phyloP scores from a whole-genome alignment of 2,797 vertebrate species.

The Catostomus latipinnis region DNA sequence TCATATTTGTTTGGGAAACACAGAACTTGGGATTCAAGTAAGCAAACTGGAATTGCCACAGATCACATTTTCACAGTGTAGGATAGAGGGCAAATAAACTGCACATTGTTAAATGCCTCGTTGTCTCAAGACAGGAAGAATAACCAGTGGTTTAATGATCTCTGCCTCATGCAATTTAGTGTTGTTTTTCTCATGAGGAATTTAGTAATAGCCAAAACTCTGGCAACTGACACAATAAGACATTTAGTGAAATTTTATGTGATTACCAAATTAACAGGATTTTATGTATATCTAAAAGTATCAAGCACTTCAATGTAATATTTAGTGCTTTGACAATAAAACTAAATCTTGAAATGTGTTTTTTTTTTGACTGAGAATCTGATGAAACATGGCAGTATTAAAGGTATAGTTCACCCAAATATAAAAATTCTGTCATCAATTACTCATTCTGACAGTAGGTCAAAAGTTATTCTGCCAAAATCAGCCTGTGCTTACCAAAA shows the following conservation, averaged over 20 bases:
- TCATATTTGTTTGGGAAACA: not conserved
- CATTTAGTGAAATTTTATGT: not conserved
- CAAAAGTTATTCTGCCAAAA: too few species aligned
- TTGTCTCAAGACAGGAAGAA: not conserved
- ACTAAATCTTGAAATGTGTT: not conserved
- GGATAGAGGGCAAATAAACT: constrained; percentile 26
- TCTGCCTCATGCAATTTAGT: not conserved
- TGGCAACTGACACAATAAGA: constrained; percentile 9
- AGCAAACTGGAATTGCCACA: not conserved
- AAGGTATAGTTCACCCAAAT: constrained; percentile 2
- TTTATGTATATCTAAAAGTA: too few species aligned
- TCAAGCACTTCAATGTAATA: not conserved
- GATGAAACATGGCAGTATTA: too few species aligned
- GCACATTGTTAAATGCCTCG: not conserved
- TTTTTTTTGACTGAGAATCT: not conserved
- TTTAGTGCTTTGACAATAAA: not conserved
- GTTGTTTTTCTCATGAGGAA: not conserved
- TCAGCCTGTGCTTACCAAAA: too few species aligned
- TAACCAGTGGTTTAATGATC: constrained; percentile 33
- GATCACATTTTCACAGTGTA: constrained; percentile 2
- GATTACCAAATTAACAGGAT: not conserved
- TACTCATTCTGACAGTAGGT: too few species aligned
- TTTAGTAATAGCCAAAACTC: not conserved
- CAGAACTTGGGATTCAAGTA: not conserved
- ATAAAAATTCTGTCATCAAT: too few species aligned